Percentiles rank a stretch among this genome's conserved stretches.
These are phyloP conservation scores for Anseranas semipalmata DNA, from an alignment of 2,113 vertebrate genomes.

Conservation along the genomic window DNA sequence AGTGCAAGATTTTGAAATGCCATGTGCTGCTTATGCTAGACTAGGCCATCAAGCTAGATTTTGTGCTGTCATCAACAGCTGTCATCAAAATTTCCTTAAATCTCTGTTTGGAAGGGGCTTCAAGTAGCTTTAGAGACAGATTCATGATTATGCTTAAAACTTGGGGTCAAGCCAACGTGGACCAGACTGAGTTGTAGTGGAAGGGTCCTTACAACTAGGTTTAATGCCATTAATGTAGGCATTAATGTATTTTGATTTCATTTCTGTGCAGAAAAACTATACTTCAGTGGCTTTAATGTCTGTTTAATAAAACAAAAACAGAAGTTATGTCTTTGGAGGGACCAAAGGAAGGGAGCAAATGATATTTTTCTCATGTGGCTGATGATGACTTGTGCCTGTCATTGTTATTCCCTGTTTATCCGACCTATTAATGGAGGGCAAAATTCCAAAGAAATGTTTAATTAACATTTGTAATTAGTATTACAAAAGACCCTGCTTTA, in stretches of 20 bases:
- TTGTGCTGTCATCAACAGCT: constrained; percentile 30
- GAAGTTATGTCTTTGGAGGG: constrained; percentile 27
- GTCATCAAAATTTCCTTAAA: constrained; percentile 7
- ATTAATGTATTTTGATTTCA: constrained; percentile 18
- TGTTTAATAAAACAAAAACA: constrained; percentile 12
- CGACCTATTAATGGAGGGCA: constrained; percentile 76
- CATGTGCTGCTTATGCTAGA: neutral
- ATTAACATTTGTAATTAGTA: constrained; percentile 79
- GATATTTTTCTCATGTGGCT: constrained; percentile 42
- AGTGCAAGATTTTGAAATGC: neutral
- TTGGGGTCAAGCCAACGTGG: neutral
- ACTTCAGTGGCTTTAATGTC: neutral
- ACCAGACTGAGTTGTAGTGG: neutral
- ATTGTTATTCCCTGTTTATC: constrained; percentile 69
- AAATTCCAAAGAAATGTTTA: constrained; percentile 79
- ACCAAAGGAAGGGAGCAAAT: constrained; percentile 36
- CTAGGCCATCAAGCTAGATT: neutral
- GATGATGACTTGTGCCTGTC: constrained; percentile 54
- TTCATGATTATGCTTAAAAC: neutral
- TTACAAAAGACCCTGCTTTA: constrained; percentile 74
- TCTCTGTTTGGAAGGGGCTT: neutral
- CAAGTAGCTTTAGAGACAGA: neutral
- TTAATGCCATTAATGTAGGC: neutral
- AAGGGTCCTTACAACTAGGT: neutral
- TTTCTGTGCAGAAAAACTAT: neutral